Conservation (phyloP, 2,113 vertebrate species). For the Myotis yumanensis region DNA sequence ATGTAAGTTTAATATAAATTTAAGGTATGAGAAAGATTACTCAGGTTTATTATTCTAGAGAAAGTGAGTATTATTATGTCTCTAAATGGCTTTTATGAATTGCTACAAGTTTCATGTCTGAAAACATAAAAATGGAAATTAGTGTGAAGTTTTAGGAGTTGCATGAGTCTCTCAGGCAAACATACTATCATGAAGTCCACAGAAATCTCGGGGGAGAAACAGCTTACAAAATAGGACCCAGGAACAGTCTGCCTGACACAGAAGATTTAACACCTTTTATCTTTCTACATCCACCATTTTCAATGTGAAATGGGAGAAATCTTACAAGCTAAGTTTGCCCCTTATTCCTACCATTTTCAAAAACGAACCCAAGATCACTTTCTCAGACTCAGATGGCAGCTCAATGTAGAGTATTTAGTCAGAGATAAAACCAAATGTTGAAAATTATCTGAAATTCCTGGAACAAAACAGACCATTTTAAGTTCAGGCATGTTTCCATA, state of each 20-base stretch:
- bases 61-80: neutral
- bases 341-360: neutral
- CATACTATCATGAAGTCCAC: neutral
- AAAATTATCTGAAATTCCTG: conserved; percentile 46
- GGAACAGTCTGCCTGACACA: neutral
- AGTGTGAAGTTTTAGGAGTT: neutral
- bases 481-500: conserved; percentile 30
- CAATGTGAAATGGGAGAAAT: neutral
- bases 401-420: neutral
- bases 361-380: neutral
- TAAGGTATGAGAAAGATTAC: neutral
- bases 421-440: conserved; percentile 1
- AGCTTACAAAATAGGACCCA: neutral
- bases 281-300: neutral
- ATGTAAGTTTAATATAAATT: conserved; percentile 20
- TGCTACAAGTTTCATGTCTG: neutral
- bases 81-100: neutral
- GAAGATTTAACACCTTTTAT: neutral
- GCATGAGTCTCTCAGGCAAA: neutral
- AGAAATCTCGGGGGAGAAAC: neutral
- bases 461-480: conserved; percentile 27
- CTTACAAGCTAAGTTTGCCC: neutral
- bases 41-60: neutral
- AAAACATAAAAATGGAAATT: neutral
- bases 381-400: neutral